phyloP scores from a whole-genome alignment of 2,888 invertebrate species.

The Oligia fasciuncula region DNA sequence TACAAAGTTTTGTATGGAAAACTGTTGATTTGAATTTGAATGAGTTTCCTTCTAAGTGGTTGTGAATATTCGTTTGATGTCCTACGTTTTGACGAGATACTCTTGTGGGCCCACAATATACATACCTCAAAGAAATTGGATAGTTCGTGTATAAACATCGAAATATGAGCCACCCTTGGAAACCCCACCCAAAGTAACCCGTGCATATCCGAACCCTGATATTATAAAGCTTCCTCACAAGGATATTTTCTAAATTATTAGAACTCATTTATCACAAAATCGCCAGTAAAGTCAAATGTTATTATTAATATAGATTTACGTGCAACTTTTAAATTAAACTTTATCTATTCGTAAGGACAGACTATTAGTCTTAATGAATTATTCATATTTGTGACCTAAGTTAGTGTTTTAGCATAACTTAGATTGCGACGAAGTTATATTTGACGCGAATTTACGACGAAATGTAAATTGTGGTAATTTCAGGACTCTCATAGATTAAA shows the following conservation, averaged over 20 bases:
- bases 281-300: not conserved
- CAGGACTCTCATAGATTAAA: constrained; percentile 2
- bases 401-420: constrained; percentile 14
- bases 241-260: not conserved
- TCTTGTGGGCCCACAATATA: not conserved
- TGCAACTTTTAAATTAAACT: constrained; percentile 41
- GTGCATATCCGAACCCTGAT: not conserved
- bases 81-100: not conserved
- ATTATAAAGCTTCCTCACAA: constrained; percentile 40
- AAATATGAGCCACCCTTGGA: constrained; percentile 42
- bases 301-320: not conserved
- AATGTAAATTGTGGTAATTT: constrained; percentile 9
- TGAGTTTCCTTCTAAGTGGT: not conserved
- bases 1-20: constrained; percentile 7
- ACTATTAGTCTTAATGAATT: constrained; percentile 67
- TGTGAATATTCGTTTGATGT: not conserved
- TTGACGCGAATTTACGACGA: constrained; percentile 53
- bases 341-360: constrained; percentile 62
- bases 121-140: constrained; percentile 13
- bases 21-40: not conserved
- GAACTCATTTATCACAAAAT: not conserved
- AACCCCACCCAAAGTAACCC: constrained; percentile 16
- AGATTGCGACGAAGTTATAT: constrained; percentile 11
- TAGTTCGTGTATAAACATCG: constrained; percentile 15
- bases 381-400: constrained; percentile 60